Conservation (phyloP, 2,113 vertebrate species). For the Coptodon rendalli region DNA sequence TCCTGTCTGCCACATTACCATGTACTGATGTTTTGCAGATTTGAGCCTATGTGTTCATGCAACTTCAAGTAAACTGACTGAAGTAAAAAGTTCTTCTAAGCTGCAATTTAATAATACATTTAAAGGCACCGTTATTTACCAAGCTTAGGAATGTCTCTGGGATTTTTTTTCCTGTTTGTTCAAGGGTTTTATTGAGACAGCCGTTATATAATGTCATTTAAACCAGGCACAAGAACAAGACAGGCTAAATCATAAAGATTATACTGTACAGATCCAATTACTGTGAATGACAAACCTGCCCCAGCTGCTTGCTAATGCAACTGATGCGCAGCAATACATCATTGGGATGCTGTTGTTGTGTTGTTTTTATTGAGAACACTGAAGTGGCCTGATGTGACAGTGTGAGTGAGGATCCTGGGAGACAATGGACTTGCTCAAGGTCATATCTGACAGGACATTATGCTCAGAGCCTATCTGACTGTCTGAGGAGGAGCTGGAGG, state of each 20-base stretch:
- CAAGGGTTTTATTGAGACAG: background rate
- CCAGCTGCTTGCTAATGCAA: conserved; percentile 51
- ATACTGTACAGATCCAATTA: conserved; percentile 18
- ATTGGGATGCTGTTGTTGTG: conserved; percentile 38
- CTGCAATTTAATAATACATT: background rate
- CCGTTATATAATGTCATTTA: background rate
- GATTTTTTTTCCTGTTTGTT: background rate
- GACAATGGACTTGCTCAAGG: conserved; percentile 59
- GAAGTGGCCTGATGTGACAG: conserved; percentile 51
- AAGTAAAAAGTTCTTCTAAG: background rate
- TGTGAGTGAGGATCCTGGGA: conserved; percentile 40
- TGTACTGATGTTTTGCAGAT: background rate
- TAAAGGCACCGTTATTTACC: background rate
- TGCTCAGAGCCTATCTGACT: conserved; percentile 26
- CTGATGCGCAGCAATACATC: conserved; percentile 35
- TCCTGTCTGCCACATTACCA: background rate
- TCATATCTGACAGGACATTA: conserved; percentile 50
- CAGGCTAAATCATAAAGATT: conserved; percentile 16
- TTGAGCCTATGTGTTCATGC: background rate
- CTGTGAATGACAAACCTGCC: conserved; percentile 43
- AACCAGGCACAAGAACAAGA: background rate
- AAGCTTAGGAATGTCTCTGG: background rate
- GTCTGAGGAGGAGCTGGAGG: background rate
- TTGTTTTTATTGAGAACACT: conserved; percentile 51
- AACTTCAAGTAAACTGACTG: background rate